Conservation (phyloP, 2,797 vertebrate genomes). For the Lagocephalus sceleratus region DNA sequence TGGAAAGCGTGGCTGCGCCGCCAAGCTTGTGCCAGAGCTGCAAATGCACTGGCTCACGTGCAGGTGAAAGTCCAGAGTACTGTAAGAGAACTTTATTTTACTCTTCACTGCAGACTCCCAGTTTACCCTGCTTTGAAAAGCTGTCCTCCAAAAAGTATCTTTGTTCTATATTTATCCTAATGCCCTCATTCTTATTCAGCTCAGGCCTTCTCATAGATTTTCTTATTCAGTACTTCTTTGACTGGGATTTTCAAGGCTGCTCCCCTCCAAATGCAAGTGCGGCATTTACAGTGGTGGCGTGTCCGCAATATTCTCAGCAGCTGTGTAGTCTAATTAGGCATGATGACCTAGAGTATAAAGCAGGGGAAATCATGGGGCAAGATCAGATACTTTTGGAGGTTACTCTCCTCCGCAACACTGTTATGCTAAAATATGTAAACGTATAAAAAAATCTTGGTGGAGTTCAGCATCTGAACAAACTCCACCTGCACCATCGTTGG, state of each 20-base stretch:
- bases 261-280: slow-evolving; percentile 37
- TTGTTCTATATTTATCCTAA: slow-evolving; percentile 70
- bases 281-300: slow-evolving; percentile 24
- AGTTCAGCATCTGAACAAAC: not conserved
- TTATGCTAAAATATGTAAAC: too few species aligned
- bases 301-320: slow-evolving; percentile 10
- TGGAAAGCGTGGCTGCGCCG: slow-evolving; percentile 8
- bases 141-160: slow-evolving; percentile 59
- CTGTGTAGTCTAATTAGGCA: slow-evolving; percentile 42
- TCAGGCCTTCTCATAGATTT: slow-evolving; percentile 47
- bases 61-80: slow-evolving; percentile 16
- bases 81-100: slow-evolving; percentile 6
- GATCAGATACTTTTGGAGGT: slow-evolving; percentile 1
- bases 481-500: too few species aligned
- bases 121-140: slow-evolving; percentile 54
- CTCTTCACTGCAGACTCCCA: slow-evolving; percentile 31
- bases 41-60: slow-evolving; percentile 11
- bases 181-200: slow-evolving; percentile 67
- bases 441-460: too few species aligned
- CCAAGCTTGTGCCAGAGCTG: too few species aligned
- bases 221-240: slow-evolving; percentile 55
- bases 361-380: slow-evolving; percentile 14
- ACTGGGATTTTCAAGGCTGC: slow-evolving; percentile 57
- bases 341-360: slow-evolving; percentile 29
- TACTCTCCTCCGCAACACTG: too few species aligned